Percentiles rank a stretch among this genome's conserved stretches.
phyloP scores from a whole-genome alignment of 2,888 invertebrate genomes.

The Leptothorax acervorum region DNA sequence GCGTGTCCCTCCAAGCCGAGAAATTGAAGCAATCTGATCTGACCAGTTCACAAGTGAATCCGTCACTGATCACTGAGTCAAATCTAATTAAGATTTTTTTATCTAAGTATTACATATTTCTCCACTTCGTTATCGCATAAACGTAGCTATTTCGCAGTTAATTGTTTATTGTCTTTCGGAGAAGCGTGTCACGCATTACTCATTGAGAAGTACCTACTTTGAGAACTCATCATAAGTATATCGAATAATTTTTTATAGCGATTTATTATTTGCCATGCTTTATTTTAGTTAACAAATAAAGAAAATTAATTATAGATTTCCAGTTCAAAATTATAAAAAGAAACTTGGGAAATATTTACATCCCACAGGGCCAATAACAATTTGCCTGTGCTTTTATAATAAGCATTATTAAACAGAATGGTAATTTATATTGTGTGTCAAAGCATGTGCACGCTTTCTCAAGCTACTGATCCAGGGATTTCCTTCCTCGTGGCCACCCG shows the following conservation, averaged over 20 bases:
- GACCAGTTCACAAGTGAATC: conserved; percentile 22
- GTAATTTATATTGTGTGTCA: conserved; percentile 20
- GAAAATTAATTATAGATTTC: background rate
- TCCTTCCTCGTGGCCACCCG: conserved; percentile 62
- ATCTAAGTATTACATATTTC: too few species aligned
- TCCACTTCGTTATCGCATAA: background rate
- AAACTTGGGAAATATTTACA: background rate
- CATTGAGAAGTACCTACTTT: background rate
- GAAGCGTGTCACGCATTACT: background rate
- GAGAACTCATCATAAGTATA: background rate
- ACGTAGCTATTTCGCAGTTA: background rate
- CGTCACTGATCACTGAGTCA: conserved; percentile 7
- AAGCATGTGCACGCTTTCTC: conserved; percentile 11
- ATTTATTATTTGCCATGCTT: background rate
- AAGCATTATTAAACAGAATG: background rate
- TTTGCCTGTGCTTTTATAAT: background rate
- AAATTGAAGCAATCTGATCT: conserved; percentile 30
- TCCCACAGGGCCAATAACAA: background rate
- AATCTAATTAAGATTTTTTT: conserved; percentile 35
- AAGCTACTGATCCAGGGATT: background rate
- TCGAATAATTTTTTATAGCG: background rate
- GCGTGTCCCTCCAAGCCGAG: conserved; percentile 10
- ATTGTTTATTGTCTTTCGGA: background rate
- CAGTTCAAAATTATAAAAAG: background rate
- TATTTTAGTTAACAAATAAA: background rate